phyloP scores from a whole-genome alignment of 2,113 vertebrate genomes.

The Sturnira hondurensis region DNA sequence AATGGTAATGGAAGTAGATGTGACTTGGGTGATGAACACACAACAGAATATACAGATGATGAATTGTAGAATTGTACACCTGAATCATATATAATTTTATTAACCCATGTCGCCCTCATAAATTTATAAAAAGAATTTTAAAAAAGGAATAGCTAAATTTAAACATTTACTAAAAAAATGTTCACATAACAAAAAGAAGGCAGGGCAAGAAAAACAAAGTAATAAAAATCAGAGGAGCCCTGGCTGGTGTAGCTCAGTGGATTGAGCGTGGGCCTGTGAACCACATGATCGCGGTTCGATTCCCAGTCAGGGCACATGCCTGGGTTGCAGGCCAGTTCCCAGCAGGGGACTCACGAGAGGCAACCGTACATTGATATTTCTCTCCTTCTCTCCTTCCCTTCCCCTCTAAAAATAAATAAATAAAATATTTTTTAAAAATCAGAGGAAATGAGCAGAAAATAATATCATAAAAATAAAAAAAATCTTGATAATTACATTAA shows the following conservation, averaged over 20 bases:
- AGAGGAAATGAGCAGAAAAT: neutral
- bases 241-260: no score
- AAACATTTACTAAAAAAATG: neutral
- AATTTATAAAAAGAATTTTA: neutral
- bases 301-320: no score
- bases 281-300: no score
- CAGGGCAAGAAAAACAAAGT: neutral
- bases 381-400: no score
- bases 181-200: neutral
- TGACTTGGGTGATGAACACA: neutral
- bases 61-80: neutral
- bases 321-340: no score
- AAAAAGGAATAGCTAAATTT: neutral
- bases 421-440: no score
- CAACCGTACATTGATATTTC: no score
- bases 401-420: no score
- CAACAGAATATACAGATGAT: neutral
- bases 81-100: neutral
- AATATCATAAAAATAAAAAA: neutral
- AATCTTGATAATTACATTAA: neutral
- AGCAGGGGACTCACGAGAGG: no score
- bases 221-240: neutral
- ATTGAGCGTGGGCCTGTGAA: no score
- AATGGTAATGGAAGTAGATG: neutral
- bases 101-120: neutral